A percentile compares a stretch with the other conserved stretches of the same genome.
These are phyloP conservation scores for Brachirus orientalis DNA, from an alignment of 2,113 vertebrate species.

Conservation along the genomic window DNA sequence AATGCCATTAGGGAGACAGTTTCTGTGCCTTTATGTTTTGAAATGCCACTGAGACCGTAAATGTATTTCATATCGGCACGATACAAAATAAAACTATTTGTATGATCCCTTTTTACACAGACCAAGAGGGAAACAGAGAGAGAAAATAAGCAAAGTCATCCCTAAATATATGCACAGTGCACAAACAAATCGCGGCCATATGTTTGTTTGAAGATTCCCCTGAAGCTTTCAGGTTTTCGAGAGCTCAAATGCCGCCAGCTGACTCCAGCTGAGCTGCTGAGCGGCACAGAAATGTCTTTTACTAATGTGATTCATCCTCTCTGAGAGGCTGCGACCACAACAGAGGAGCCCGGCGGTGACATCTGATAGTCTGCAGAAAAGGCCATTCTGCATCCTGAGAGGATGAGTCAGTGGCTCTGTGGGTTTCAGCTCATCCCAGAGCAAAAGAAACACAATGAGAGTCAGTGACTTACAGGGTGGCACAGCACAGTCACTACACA, in stretches of 20 bases:
- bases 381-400: slow-evolving; percentile 61
- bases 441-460: slow-evolving; percentile 55
- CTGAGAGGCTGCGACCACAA: slow-evolving; percentile 73
- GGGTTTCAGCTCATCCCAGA: slow-evolving; percentile 58
- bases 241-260: slow-evolving; percentile 63
- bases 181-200: slow-evolving; percentile 12
- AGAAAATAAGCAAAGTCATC: slow-evolving; percentile 17
- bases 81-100: too few relatives aligned
- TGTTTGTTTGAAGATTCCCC: slow-evolving; percentile 50
- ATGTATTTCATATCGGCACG: too few relatives aligned
- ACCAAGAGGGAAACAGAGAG: neutral
- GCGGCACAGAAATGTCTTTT: slow-evolving; percentile 64
- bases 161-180: slow-evolving; percentile 2
- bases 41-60: too few relatives aligned
- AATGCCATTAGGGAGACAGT: too few relatives aligned
- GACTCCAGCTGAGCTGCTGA: slow-evolving; percentile 54
- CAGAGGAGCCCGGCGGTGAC: slow-evolving; percentile 60
- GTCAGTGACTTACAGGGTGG: slow-evolving; percentile 52
- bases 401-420: slow-evolving; percentile 65
- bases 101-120: neutral
- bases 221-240: slow-evolving; percentile 42
- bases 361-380: slow-evolving; percentile 73
- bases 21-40: too few relatives aligned
- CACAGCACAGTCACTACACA: slow-evolving; percentile 21
- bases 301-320: slow-evolving; percentile 75